phyloP scores from a whole-genome alignment of 92 coral and sea anemone species.

The Blastomussa wellsi region DNA sequence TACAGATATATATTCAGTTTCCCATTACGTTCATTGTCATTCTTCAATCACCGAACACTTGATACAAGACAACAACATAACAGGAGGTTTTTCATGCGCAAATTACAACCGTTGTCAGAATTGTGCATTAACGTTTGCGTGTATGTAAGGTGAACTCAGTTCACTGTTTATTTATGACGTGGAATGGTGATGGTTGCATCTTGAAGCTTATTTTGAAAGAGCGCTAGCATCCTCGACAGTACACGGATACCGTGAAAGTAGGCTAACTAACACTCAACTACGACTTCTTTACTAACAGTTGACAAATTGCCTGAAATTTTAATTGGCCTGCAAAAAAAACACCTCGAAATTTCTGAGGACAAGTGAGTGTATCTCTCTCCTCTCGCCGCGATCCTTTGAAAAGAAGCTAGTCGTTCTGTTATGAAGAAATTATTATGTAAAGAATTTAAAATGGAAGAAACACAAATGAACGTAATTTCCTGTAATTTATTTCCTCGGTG shows the following conservation, averaged over 20 bases:
- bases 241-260: neutral
- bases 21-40: neutral
- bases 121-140: neutral
- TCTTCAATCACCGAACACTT: neutral
- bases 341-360: no score
- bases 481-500: neutral
- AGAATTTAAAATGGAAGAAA: neutral
- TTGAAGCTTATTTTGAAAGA: neutral
- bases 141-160: neutral
- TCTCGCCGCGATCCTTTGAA: no score
- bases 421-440: neutral
- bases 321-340: neutral
- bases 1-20: neutral
- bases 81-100: no score
- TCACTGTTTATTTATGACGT: neutral
- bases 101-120: no score
- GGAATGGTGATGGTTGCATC: neutral
- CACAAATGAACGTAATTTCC: neutral
- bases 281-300: neutral
- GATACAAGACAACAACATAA: neutral
- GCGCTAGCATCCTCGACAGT: no score
- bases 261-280: neutral
- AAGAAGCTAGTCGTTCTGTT: neutral
- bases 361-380: no score
- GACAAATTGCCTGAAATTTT: neutral